A percentile compares a stretch with the other conserved stretches of the same genome.
Evolutionary conservation across 1,140 invertebrate species (phyloP).

Genomic region (Dendroctonus valens): DNA sequence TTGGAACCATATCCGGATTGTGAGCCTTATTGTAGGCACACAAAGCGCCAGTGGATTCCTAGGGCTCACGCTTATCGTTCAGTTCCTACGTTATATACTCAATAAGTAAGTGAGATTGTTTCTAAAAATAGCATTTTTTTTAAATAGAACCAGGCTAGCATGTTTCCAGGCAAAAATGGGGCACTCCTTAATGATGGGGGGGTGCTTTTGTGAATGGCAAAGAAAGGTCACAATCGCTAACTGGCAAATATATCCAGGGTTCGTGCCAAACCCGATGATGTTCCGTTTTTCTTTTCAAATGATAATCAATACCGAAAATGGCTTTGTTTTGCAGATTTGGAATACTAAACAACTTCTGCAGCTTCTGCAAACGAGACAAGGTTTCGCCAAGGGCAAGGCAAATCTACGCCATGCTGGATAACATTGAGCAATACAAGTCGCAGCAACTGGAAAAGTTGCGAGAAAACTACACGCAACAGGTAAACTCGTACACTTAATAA

Average conservation of each 20-base stretch:
- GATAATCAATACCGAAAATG: background rate
- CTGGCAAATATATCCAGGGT: too few relatives aligned
- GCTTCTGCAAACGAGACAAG: conserved; percentile 65
- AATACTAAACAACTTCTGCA: conserved; percentile 62
- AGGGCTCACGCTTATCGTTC: conserved; percentile 71
- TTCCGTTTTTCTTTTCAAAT: background rate
- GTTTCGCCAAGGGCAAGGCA: conserved; percentile 75
- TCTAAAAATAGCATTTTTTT: conserved; percentile 1
- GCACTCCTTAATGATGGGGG: too few relatives aligned
- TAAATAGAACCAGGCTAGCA: too few relatives aligned
- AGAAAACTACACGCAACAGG: conserved; percentile 90
- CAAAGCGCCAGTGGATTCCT: conserved; percentile 77
- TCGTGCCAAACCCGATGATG: too few relatives aligned
- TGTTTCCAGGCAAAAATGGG: too few relatives aligned
- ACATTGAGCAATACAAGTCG: conserved; percentile 86
- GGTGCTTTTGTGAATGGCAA: too few relatives aligned
- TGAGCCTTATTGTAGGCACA: conserved; percentile 79
- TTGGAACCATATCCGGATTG: conserved; percentile 77
- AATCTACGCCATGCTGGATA: conserved; percentile 83
- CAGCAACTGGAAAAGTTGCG: conserved; percentile 82
- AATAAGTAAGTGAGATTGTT: conserved; percentile 59
- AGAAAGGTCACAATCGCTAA: too few relatives aligned
- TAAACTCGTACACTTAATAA: conserved; percentile 45
- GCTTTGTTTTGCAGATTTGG: conserved; percentile 58
- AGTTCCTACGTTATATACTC: conserved; percentile 70